A percentile compares a stretch with the other conserved stretches of the same genome.
Conservation (phyloP, 2,888 invertebrate genomes). For the Thera obeliscata region DNA sequence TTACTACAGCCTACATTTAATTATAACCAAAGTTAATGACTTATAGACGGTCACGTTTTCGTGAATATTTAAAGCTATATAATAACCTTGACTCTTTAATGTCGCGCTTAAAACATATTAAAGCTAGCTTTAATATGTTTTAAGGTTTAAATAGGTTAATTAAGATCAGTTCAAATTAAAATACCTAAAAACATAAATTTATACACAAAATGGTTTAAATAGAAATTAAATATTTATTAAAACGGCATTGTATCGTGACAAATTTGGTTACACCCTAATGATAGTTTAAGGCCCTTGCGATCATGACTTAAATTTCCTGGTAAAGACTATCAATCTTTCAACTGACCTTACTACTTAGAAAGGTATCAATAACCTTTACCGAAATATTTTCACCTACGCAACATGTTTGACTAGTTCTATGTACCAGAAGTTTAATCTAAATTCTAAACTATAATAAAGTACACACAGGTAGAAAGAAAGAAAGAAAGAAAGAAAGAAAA, state of each 20-base stretch:
- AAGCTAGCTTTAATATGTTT: too few species aligned
- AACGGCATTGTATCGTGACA: constrained; percentile 9
- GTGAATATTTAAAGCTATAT: constrained; percentile 19
- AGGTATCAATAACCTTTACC: constrained; percentile 63
- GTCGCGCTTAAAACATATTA: constrained; percentile 12
- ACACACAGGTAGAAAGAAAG: too few species aligned
- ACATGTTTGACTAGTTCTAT: constrained; percentile 43
- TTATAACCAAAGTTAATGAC: constrained; percentile 3
- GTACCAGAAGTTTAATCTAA: constrained; percentile 20
- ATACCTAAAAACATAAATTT: neutral
- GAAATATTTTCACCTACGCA: constrained; percentile 63
- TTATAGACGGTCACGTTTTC: constrained; percentile 21
- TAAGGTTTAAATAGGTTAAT: neutral
- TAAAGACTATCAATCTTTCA: constrained; percentile 47
- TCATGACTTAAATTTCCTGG: constrained; percentile 52
- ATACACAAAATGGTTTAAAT: neutral
- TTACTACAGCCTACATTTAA: constrained; percentile 11
- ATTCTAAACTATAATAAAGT: too few species aligned
- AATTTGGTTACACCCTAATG: constrained; percentile 28
- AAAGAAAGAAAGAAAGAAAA: too few species aligned
- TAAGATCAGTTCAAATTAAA: neutral
- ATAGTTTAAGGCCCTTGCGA: constrained; percentile 38
- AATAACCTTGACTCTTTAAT: constrained; percentile 23
- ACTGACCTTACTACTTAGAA: constrained; percentile 67
- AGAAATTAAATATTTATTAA: constrained; percentile 12